Base-by-base conservation (phyloP, 2,888 invertebrate genomes). In the Oxyteleia sp. region DNA sequence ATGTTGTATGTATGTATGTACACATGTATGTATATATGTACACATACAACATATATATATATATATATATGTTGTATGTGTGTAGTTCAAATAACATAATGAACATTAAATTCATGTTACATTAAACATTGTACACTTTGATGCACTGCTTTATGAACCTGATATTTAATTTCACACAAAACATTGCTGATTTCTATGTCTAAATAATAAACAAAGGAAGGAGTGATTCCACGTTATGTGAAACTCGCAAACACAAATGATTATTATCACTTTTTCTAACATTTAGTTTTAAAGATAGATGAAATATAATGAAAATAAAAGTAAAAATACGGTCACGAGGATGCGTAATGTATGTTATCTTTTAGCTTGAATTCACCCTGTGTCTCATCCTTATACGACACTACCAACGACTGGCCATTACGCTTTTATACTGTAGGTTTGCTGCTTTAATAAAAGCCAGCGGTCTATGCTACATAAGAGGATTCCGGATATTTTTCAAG, bases 401-500 rank as follows among this genome's bases (percentile, higher is more conserved):
- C 76, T 78, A 79, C 68, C 72, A 87, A 84, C 86, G 85, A 81
- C 84, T 82, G 81, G 64, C 86, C 85, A 86, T 88, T 86, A 87
- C 84, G 71, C 85, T 85, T 87, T 87, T 86, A 86, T 85, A 79
- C 79, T 68, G 74, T 82, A 78, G 76, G 79, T 82, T 86, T 76
- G 82, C 82, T 79, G 84, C 85, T 87, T 87, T 86, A 85, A 87
- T 87, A 87, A 87, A 87, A 87, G 85, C 84, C 80, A 82, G 81
- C 76, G 76, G 75, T 76, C 80, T 68, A 51, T 75, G 59, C 79
- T 76, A 68, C 84, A 82, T 86, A 86, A 85, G 85, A 86, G 86
- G 86, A 86, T 86, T 87, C 75, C 63, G 85, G 86, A 84, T 87
- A 87, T 88, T 88, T 87, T 87, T 86, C 85, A 88, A 84, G 86